phyloP scores from a whole-genome alignment of 2,113 vertebrate genomes.

The Syngnathus floridae region DNA sequence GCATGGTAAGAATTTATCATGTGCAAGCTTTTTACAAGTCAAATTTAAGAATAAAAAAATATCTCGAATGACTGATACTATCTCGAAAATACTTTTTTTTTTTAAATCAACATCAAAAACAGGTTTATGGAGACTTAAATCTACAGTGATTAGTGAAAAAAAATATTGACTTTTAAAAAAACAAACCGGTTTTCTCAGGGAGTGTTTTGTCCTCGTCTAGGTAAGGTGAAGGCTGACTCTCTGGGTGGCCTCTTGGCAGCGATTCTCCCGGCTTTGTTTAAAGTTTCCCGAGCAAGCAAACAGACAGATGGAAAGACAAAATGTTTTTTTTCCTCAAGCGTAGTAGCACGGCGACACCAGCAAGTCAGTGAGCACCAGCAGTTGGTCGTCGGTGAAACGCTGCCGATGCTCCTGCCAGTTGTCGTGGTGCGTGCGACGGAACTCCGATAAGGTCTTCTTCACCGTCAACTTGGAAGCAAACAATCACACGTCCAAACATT shows the following conservation, averaged over 20 bases:
- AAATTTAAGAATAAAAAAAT: neutral
- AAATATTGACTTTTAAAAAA: neutral
- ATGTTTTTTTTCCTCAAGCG: constrained; percentile 60
- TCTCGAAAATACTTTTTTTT: too few relatives aligned
- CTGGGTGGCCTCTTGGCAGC: constrained; percentile 17
- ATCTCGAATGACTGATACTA: too few relatives aligned
- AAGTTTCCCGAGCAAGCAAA: neutral
- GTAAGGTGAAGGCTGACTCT: neutral
- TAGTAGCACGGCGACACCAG: constrained; percentile 94
- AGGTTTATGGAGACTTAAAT: too few relatives aligned
- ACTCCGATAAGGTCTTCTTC: constrained; percentile 95
- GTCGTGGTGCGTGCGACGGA: constrained; percentile 94
- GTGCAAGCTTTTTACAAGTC: neutral
- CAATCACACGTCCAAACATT: neutral
- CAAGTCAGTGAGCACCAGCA: constrained; percentile 94
- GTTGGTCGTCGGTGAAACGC: constrained; percentile 94
- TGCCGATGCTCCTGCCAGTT: constrained; percentile 98
- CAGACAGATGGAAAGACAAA: neutral
- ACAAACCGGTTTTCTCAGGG: neutral
- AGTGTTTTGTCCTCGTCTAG: neutral
- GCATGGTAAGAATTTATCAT: too few relatives aligned
- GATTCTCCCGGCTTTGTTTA: neutral
- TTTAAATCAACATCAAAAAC: too few relatives aligned
- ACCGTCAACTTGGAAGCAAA: constrained; percentile 82
- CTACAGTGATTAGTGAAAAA: too few relatives aligned